A percentile compares a stretch with the other conserved stretches of the same genome.
These are phyloP conservation scores for Nannoperca australis DNA, from an alignment of 2,797 vertebrate species.

Conservation along the genomic window DNA sequence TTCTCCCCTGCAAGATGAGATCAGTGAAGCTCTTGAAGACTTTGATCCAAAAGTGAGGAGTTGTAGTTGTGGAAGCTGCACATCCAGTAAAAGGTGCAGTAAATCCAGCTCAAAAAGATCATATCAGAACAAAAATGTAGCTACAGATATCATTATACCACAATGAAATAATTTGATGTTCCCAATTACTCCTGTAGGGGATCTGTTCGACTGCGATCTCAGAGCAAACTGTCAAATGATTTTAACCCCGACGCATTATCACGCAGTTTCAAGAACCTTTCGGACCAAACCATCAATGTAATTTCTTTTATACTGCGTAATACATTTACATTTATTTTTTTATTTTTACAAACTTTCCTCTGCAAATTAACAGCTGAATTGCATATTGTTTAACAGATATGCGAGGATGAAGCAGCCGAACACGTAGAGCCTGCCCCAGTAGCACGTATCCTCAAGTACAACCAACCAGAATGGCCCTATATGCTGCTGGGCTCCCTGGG, in stretches of 20 bases:
- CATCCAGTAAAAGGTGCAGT: conserved; percentile 75
- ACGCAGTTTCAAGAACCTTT: conserved; percentile 49
- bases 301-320: background rate
- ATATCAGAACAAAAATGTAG: background rate
- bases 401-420: conserved; percentile 55
- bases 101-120: conserved; percentile 1
- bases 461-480: conserved; percentile 87
- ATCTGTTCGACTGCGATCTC: conserved; percentile 77
- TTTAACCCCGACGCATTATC: conserved; percentile 61
- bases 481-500: conserved; percentile 87
- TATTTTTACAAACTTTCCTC: background rate
- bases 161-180: conserved; percentile 12
- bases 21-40: conserved; percentile 47
- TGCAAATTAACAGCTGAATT: background rate
- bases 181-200: conserved; percentile 60
- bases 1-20: conserved; percentile 53
- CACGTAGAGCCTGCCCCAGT: conserved; percentile 77
- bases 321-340: background rate
- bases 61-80: conserved; percentile 71
- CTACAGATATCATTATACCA: background rate
- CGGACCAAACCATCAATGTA: conserved; percentile 46
- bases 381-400: conserved; percentile 44
- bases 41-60: conserved; percentile 49
- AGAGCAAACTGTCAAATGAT: conserved; percentile 72
- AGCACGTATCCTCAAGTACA: conserved; percentile 87